Evolutionary conservation across 64 coral and sea anemone genomes (phyloP).

Genomic region (Orbicella faveolata): DNA sequence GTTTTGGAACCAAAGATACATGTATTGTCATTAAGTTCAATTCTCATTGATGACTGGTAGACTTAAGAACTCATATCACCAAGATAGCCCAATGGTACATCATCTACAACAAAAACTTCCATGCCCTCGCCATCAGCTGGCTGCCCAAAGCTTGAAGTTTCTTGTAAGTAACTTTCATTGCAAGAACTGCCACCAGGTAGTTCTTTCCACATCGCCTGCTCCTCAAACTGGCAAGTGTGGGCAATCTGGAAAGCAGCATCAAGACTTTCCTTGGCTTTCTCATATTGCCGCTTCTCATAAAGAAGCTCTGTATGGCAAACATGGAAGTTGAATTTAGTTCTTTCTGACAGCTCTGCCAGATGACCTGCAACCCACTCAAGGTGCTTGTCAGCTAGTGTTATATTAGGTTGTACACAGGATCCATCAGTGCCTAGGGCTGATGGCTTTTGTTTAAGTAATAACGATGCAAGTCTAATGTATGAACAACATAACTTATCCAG

Average conservation of each 20-base stretch:
- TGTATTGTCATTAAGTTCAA: no score
- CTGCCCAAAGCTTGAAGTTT: neutral
- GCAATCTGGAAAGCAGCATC: conserved; percentile 44
- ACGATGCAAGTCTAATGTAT: conserved; percentile 66
- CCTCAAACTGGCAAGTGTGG: conserved; percentile 15
- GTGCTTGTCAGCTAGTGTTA: conserved; percentile 30
- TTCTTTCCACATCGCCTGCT: conserved; percentile 7
- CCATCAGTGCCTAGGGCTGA: neutral
- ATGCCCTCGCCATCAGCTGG: neutral
- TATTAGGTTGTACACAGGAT: neutral
- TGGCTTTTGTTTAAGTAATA: conserved; percentile 45
- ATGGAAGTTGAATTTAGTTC: conserved; percentile 74
- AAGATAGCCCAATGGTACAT: conserved; percentile 2
- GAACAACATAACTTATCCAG: conserved; percentile 59
- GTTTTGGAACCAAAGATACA: no score
- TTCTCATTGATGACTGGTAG: no score
- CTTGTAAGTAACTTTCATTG: neutral
- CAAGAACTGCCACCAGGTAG: neutral
- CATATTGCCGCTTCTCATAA: conserved; percentile 42
- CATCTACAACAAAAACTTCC: neutral
- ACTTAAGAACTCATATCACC: conserved; percentile 18
- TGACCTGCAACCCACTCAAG: conserved; percentile 26
- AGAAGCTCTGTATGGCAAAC: conserved; percentile 64
- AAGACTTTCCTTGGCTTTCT: conserved; percentile 60
- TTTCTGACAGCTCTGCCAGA: conserved; percentile 53